Conservation (phyloP, 2,797 vertebrate species). For the Fistularia commersonii region DNA sequence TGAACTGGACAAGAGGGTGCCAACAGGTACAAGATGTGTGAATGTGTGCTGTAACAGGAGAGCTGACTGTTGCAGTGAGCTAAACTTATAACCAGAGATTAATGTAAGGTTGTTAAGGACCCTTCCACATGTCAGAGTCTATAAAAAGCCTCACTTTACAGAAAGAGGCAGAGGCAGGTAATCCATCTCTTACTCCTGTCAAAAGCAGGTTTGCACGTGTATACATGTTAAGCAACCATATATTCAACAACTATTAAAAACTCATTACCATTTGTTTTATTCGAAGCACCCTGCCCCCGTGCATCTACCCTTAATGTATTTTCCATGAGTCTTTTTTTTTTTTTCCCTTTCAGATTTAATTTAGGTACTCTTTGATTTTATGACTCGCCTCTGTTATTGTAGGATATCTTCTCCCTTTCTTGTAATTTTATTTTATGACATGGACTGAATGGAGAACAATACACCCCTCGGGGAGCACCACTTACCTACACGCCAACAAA, state of each 20-base stretch:
- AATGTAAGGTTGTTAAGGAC: slow-evolving; percentile 31
- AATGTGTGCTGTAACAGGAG: slow-evolving; percentile 52
- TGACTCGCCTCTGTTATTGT: slow-evolving; percentile 69
- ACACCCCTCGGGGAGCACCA: slow-evolving; percentile 62
- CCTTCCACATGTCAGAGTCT: slow-evolving; percentile 37
- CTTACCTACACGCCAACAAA: slow-evolving; percentile 71
- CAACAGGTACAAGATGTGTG: slow-evolving; percentile 63
- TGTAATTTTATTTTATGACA: slow-evolving; percentile 74
- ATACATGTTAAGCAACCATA: slow-evolving; percentile 53
- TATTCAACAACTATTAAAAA: slow-evolving; percentile 59
- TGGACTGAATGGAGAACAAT: slow-evolving; percentile 65
- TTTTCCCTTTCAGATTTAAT: slow-evolving; percentile 55
- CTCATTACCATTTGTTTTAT: slow-evolving; percentile 72
- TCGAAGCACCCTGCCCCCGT: slow-evolving; percentile 56
- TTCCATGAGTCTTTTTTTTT: slow-evolving; percentile 55
- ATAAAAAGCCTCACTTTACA: slow-evolving; percentile 35
- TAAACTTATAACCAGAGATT: slow-evolving; percentile 48
- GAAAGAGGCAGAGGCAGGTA: too few species aligned
- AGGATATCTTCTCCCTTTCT: slow-evolving; percentile 75
- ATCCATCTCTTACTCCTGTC: slow-evolving; percentile 53
- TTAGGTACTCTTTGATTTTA: slow-evolving; percentile 71
- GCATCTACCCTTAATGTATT: slow-evolving; percentile 67
- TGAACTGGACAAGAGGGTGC: slow-evolving; percentile 59
- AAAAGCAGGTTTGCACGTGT: slow-evolving; percentile 30
- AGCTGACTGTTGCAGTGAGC: slow-evolving; percentile 34